A percentile compares a stretch with the other conserved stretches of the same genome.
phyloP scores from a whole-genome alignment of 2,888 invertebrate species.

The Rhagonycha lutea region DNA sequence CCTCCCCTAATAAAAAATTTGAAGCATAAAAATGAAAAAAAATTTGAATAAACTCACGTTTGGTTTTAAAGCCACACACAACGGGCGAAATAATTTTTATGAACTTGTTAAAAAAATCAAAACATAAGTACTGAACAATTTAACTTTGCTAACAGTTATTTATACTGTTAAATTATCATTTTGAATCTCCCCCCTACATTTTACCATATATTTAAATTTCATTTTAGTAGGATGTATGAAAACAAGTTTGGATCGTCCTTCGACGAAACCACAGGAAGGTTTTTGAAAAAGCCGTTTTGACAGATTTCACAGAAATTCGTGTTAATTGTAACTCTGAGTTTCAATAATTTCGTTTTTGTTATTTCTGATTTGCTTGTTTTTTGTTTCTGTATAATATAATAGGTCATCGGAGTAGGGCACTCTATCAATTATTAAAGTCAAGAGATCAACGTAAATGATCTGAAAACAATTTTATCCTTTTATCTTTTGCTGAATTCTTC shows the following conservation, averaged over 20 bases:
- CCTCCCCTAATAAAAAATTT: no score
- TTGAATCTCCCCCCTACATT: slow-evolving; percentile 20
- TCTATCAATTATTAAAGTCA: slow-evolving; percentile 17
- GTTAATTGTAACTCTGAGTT: slow-evolving; percentile 9
- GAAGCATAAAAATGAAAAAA: no score
- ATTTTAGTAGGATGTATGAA: slow-evolving; percentile 24
- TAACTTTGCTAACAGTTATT: slow-evolving; percentile 23
- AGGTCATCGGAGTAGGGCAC: slow-evolving; percentile 29
- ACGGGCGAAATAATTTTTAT: not conserved
- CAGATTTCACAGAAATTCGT: slow-evolving; percentile 19
- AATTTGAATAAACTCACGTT: not conserved
- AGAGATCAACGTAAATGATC: slow-evolving; percentile 16
- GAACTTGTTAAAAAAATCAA: not conserved
- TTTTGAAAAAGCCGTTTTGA: slow-evolving; percentile 17
- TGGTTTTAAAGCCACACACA: not conserved
- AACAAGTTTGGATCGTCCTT: slow-evolving; percentile 29
- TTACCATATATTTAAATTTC: slow-evolving; percentile 7
- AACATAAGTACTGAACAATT: not conserved
- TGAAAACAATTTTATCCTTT: slow-evolving; percentile 12
- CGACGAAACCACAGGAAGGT: slow-evolving; percentile 21
- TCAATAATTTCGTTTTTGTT: slow-evolving; percentile 4
- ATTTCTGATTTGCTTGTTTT: slow-evolving; percentile 7
- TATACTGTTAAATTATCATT: slow-evolving; percentile 31
- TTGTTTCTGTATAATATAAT: slow-evolving; percentile 6
- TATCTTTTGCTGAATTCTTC: slow-evolving; percentile 19